These are phyloP conservation scores for Pycnomerus fuliginosus DNA, from an alignment of 2,888 invertebrate genomes.

Conservation along the genomic window DNA sequence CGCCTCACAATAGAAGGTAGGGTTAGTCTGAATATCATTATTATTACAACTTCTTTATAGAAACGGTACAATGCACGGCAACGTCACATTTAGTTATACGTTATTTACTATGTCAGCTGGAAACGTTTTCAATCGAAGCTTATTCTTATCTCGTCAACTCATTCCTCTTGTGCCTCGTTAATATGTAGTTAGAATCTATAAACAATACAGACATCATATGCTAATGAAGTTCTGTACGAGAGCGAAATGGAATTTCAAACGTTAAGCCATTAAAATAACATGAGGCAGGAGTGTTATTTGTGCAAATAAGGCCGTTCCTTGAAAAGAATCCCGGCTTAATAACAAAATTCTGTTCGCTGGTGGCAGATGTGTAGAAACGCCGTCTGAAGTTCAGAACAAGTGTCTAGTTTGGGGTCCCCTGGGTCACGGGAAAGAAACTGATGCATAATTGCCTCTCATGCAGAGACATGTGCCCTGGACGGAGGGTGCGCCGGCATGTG, in stretches of 20 bases:
- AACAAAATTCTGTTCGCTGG: not conserved
- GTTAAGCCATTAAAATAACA: slow-evolving; percentile 11
- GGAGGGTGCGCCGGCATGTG: slow-evolving; percentile 8
- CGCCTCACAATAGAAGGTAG: slow-evolving; percentile 16
- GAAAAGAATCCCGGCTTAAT: not conserved
- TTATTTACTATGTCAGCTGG: slow-evolving; percentile 19
- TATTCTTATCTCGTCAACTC: slow-evolving; percentile 23
- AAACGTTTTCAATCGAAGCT: slow-evolving; percentile 14
- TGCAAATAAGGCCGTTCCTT: slow-evolving; percentile 7
- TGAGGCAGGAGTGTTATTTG: slow-evolving; percentile 3
- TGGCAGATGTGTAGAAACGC: not conserved
- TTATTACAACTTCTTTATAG: slow-evolving; percentile 24
- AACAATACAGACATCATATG: slow-evolving; percentile 21
- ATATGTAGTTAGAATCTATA: slow-evolving; percentile 17
- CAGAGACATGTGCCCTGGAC: slow-evolving; percentile 9
- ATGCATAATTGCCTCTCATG: slow-evolving; percentile 16
- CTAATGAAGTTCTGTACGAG: slow-evolving; percentile 13
- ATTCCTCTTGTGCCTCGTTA: slow-evolving; percentile 14
- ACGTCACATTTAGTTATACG: slow-evolving; percentile 14
- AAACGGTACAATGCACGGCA: slow-evolving; percentile 13
- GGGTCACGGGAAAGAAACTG: slow-evolving; percentile 17
- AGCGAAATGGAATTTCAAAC: slow-evolving; percentile 19
- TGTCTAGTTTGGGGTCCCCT: slow-evolving; percentile 2
- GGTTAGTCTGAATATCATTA: slow-evolving; percentile 17
- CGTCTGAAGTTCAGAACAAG: not conserved